A percentile compares a stretch with the other conserved stretches of the same genome.
These are phyloP conservation scores for Lepus townsendii DNA, from an alignment of 2,797 vertebrate species.

Conservation along the genomic window DNA sequence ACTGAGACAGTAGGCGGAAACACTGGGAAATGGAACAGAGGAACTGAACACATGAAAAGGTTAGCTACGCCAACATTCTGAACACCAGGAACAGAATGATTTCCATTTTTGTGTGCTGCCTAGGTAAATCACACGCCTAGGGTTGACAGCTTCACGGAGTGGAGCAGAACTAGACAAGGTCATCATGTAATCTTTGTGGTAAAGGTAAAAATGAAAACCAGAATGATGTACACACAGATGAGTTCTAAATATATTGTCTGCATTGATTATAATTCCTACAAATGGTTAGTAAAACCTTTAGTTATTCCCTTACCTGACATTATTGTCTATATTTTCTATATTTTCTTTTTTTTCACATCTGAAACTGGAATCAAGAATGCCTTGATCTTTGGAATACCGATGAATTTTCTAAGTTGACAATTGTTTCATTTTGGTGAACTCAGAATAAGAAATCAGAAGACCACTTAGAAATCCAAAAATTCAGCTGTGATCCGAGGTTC, in stretches of 20 bases:
- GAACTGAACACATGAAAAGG: background rate
- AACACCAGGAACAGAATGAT: background rate
- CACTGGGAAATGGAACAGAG: background rate
- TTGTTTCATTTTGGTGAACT: background rate
- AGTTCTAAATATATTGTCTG: background rate
- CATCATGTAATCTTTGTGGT: background rate
- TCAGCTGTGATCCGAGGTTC: background rate
- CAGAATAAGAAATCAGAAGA: background rate
- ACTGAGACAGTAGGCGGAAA: background rate
- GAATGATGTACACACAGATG: background rate
- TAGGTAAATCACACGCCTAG: accelerated
- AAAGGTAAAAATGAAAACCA: background rate
- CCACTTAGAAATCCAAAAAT: background rate
- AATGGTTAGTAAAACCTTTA: background rate
- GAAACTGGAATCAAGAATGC: background rate
- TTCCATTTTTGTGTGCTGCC: background rate
- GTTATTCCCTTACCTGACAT: background rate
- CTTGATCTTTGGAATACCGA: background rate
- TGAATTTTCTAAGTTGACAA: background rate
- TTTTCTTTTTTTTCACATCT: no score
- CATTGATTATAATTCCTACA: background rate
- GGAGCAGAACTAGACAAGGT: background rate
- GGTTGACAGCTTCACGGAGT: background rate
- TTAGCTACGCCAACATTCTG: background rate
- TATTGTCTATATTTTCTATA: no score